phyloP scores from a whole-genome alignment of 1,140 invertebrate genomes.

The Hylaeus anthracinus region DNA sequence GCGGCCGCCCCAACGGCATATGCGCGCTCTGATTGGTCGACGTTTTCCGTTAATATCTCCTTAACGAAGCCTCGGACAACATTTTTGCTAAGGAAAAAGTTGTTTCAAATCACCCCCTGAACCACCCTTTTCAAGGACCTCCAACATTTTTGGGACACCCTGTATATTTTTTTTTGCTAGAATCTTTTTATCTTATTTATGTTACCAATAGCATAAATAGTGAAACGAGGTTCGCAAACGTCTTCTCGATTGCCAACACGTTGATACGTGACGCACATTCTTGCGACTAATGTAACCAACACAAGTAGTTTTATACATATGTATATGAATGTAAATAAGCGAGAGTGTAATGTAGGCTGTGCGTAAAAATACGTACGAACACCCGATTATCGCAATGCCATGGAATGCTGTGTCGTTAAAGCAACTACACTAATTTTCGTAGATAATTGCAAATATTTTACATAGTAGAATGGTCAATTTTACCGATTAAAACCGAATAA shows the following conservation, averaged over 20 bases:
- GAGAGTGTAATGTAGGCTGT: slow-evolving; percentile 16
- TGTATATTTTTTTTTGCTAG: not conserved
- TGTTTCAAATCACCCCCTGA: too few species aligned
- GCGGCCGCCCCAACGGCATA: too few species aligned
- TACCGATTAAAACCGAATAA: too few species aligned
- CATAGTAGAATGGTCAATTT: too few species aligned
- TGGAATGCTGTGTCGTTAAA: not conserved
- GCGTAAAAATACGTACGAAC: slow-evolving; percentile 11
- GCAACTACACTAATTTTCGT: not conserved
- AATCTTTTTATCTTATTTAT: not conserved
- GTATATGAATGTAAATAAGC: slow-evolving; percentile 44
- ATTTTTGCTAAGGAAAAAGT: too few species aligned
- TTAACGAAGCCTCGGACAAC: too few species aligned
- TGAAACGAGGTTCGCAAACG: slow-evolving; percentile 8
- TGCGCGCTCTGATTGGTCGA: too few species aligned
- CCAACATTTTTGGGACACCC: too few species aligned
- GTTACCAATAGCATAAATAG: slow-evolving; percentile 10
- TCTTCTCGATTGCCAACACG: slow-evolving; percentile 32
- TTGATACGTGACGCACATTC: slow-evolving; percentile 31
- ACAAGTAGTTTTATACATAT: slow-evolving; percentile 48
- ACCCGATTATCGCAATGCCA: not conserved
- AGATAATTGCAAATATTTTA: not conserved
- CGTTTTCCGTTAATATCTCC: too few species aligned
- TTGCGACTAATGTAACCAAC: slow-evolving; percentile 37
- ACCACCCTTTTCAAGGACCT: not conserved